phyloP scores from a whole-genome alignment of 2,888 invertebrate genomes.

The Pandemis corylana region DNA sequence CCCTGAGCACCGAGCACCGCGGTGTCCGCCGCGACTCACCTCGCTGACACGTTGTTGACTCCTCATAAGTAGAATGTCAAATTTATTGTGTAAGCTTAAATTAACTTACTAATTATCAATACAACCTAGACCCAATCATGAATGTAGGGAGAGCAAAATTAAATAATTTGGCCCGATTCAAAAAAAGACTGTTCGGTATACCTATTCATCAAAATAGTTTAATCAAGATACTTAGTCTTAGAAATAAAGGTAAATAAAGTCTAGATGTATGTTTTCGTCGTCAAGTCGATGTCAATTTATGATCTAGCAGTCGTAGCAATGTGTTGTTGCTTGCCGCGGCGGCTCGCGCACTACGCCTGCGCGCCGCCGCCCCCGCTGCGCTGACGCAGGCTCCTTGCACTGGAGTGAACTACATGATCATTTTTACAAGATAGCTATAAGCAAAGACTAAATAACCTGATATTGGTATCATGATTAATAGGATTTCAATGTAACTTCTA shows the following conservation, averaged over 20 bases:
- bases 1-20: background rate
- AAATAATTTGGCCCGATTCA: constrained; percentile 88
- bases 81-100: constrained; percentile 68
- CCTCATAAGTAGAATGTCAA: constrained; percentile 62
- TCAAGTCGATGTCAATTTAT: constrained; percentile 73
- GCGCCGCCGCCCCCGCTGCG: constrained; percentile 23
- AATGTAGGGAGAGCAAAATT: constrained; percentile 79
- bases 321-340: constrained; percentile 60
- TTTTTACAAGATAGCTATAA: background rate
- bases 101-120: constrained; percentile 50
- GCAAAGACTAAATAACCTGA: background rate
- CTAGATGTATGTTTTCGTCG: constrained; percentile 61
- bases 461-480: background rate
- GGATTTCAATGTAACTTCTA: too few species aligned
- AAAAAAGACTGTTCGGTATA: constrained; percentile 89
- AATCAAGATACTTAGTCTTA: constrained; percentile 66
- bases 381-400: constrained; percentile 1
- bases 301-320: constrained; percentile 65
- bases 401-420: background rate
- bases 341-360: constrained; percentile 28
- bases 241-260: constrained; percentile 65
- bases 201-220: constrained; percentile 82
- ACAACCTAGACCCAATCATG: constrained; percentile 76
- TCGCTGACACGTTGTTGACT: constrained; percentile 50
- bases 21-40: constrained; percentile 25